Conservation (phyloP, 2,888 invertebrate genomes). For the Aporophyla nigra region DNA sequence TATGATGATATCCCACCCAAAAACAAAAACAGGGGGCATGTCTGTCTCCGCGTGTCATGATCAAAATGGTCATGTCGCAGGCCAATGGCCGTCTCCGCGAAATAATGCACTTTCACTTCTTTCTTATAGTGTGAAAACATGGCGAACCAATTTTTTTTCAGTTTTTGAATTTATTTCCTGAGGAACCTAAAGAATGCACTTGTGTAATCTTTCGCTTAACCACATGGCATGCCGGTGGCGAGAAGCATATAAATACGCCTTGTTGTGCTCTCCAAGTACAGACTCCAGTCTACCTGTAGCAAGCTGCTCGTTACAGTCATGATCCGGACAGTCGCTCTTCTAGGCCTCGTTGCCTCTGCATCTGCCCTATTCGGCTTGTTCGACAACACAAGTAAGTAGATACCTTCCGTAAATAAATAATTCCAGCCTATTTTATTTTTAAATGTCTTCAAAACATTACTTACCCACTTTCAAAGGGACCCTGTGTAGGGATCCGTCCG, state of each 20-base stretch:
- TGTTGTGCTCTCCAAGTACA: not conserved
- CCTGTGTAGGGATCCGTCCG: no score
- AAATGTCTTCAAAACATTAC: not conserved
- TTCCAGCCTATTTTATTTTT: not conserved
- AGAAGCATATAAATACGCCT: constrained; percentile 26
- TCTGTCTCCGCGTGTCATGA: no score
- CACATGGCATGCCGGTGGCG: not conserved
- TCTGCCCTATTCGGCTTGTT: not conserved
- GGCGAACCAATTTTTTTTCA: not conserved
- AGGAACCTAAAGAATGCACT: constrained; percentile 22
- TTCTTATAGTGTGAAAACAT: no score
- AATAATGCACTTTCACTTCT: no score
- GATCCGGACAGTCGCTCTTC: constrained; percentile 20
- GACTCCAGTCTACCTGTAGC: not conserved
- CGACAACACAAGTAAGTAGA: not conserved
- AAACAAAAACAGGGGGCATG: no score
- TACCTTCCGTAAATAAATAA: not conserved
- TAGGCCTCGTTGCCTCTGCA: constrained; percentile 11
- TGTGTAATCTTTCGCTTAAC: not conserved
- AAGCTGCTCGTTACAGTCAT: constrained; percentile 6
- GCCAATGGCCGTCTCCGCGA: no score
- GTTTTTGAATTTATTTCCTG: not conserved
- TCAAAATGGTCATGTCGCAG: no score
- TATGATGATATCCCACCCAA: no score
- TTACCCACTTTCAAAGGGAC: not conserved